Evolutionary conservation across 2,888 invertebrate species (phyloP).

Genomic region (Xiphydria camelus): DNA sequence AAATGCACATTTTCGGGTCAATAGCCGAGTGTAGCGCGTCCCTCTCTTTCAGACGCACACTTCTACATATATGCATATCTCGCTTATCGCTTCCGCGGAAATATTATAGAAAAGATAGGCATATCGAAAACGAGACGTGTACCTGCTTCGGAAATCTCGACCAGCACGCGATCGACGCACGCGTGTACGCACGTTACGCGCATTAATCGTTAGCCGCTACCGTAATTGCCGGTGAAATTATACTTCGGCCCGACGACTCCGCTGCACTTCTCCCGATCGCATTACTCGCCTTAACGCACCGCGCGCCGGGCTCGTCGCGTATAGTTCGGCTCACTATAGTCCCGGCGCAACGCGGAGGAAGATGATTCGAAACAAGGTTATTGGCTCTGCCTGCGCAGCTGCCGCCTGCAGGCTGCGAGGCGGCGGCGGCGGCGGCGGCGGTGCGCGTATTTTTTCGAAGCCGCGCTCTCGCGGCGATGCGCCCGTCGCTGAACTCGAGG

Average conservation of each 20-base stretch:
- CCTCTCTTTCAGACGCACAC: too few relatives aligned
- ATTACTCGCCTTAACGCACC: neutral
- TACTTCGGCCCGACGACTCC: constrained; percentile 4
- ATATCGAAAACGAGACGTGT: too few relatives aligned
- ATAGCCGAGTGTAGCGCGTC: too few relatives aligned
- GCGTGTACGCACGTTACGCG: constrained; percentile 13
- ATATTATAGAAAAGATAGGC: too few relatives aligned
- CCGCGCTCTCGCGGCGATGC: too few relatives aligned
- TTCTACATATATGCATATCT: too few relatives aligned
- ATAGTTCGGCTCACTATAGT: constrained; percentile 28
- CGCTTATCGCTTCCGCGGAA: too few relatives aligned
- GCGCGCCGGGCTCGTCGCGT: constrained; percentile 4
- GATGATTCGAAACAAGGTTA: constrained; percentile 49
- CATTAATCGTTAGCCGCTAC: constrained; percentile 35
- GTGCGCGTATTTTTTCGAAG: constrained; percentile 4
- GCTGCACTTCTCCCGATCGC: neutral
- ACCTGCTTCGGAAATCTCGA: constrained; percentile 21
- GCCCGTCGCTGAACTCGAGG: too few relatives aligned
- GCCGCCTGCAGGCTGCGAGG: constrained; percentile 24
- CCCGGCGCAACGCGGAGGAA: constrained; percentile 42
- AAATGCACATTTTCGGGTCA: too few relatives aligned
- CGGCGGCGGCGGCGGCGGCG: constrained; percentile 21
- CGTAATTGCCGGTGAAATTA: constrained; percentile 36
- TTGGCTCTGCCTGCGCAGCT: constrained; percentile 40
- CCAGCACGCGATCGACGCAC: constrained; percentile 28